These are phyloP conservation scores for Delichon dasypus DNA, from an alignment of 2,797 vertebrate genomes.

Conservation along the genomic window DNA sequence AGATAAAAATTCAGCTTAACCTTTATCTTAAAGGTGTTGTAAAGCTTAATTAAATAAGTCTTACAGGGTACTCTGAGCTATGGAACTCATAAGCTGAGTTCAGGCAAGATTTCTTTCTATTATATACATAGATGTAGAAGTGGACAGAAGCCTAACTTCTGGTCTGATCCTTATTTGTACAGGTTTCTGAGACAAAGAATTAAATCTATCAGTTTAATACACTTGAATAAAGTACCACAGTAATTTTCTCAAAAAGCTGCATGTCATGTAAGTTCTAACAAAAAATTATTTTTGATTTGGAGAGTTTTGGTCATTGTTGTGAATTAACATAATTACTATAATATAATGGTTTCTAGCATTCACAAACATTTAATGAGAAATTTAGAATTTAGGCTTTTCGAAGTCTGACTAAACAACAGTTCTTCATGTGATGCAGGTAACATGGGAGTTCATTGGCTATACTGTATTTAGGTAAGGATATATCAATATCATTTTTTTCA, in stretches of 20 bases:
- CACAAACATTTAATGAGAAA: background rate
- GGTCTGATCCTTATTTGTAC: background rate
- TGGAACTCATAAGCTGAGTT: background rate
- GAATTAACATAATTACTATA: background rate
- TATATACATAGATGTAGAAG: background rate
- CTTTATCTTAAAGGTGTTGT: background rate
- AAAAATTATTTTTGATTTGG: background rate
- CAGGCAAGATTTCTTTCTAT: background rate
- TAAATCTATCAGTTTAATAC: background rate
- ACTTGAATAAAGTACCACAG: background rate
- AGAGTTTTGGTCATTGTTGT: background rate
- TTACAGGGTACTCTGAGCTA: background rate
- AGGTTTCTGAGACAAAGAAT: background rate
- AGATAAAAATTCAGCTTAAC: background rate
- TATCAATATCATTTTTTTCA: background rate
- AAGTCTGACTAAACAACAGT: background rate
- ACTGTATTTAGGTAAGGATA: background rate
- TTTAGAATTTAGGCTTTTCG: background rate
- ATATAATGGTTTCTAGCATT: background rate
- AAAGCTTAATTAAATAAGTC: constrained; percentile 7
- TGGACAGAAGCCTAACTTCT: background rate
- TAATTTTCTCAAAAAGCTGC: background rate
- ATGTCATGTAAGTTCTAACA: background rate
- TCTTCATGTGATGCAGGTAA: background rate
- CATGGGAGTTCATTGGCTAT: background rate